These are phyloP conservation scores for Saturnia pavonia DNA, from an alignment of 2,888 invertebrate species.

Conservation along the genomic window DNA sequence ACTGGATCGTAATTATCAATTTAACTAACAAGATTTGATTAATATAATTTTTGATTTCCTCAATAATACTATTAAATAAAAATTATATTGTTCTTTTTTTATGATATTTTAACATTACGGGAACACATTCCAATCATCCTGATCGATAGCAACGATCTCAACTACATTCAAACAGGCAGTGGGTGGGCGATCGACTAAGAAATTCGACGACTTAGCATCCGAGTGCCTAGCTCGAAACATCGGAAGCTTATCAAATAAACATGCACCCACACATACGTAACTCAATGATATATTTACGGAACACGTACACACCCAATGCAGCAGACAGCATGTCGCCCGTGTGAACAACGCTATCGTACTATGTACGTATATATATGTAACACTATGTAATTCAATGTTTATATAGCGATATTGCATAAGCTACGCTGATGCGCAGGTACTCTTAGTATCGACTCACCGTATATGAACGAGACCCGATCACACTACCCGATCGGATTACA, in stretches of 20 bases:
- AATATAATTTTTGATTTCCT: background rate
- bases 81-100: background rate
- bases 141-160: background rate
- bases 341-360: slow-evolving; percentile 74
- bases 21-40: background rate
- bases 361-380: slow-evolving; percentile 63
- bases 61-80: background rate
- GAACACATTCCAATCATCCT: background rate
- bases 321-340: slow-evolving; percentile 81
- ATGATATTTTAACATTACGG: background rate
- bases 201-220: slow-evolving; percentile 70
- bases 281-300: slow-evolving; percentile 63
- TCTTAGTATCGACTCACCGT: slow-evolving; percentile 29
- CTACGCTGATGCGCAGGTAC: slow-evolving; percentile 38
- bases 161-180: slow-evolving; percentile 31
- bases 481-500: slow-evolving; percentile 51
- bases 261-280: slow-evolving; percentile 64
- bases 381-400: slow-evolving; percentile 70
- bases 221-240: slow-evolving; percentile 70
- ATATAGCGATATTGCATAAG: slow-evolving; percentile 61
- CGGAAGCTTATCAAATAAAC: slow-evolving; percentile 80
- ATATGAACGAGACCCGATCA: slow-evolving; percentile 15
- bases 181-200: slow-evolving; percentile 66
- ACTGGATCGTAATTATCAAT: too few relatives aligned
- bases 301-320: slow-evolving; percentile 67